These are phyloP conservation scores for Malthinus seriepunctatus DNA, from an alignment of 2,888 invertebrate genomes.

Conservation along the genomic window DNA sequence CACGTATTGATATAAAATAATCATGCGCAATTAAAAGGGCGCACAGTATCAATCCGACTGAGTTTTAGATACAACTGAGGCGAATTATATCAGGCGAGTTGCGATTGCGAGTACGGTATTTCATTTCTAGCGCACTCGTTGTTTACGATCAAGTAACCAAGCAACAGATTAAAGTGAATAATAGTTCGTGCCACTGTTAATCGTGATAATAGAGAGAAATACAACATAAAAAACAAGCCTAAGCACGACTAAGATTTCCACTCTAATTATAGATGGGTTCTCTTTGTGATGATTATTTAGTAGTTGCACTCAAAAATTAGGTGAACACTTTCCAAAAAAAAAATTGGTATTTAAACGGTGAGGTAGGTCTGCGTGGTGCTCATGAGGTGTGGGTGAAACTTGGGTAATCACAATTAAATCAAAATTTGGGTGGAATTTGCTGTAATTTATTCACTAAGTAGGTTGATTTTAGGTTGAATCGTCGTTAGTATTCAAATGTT, in stretches of 20 bases:
- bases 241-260: neutral
- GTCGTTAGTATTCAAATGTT: too few species aligned
- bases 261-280: neutral
- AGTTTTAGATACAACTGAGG: slow-evolving; percentile 13
- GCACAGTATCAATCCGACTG: slow-evolving; percentile 8
- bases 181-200: neutral
- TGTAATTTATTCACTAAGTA: too few species aligned
- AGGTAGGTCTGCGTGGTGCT: too few species aligned
- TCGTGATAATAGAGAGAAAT: neutral
- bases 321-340: too few species aligned
- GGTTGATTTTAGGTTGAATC: too few species aligned
- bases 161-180: slow-evolving; percentile 20
- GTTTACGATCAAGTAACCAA: slow-evolving; percentile 25
- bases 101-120: slow-evolving; percentile 19
- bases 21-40: slow-evolving; percentile 18
- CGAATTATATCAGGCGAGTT: too few species aligned
- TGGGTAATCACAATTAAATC: too few species aligned
- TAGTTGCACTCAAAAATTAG: too few species aligned
- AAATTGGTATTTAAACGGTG: too few species aligned
- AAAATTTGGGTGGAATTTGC: too few species aligned
- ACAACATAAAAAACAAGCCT: neutral
- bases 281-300: too few species aligned
- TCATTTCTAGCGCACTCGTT: slow-evolving; percentile 19
- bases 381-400: too few species aligned
- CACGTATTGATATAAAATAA: slow-evolving; percentile 18